phyloP scores from a whole-genome alignment of 2,113 vertebrate genomes.

The Seriola aureovittata region DNA sequence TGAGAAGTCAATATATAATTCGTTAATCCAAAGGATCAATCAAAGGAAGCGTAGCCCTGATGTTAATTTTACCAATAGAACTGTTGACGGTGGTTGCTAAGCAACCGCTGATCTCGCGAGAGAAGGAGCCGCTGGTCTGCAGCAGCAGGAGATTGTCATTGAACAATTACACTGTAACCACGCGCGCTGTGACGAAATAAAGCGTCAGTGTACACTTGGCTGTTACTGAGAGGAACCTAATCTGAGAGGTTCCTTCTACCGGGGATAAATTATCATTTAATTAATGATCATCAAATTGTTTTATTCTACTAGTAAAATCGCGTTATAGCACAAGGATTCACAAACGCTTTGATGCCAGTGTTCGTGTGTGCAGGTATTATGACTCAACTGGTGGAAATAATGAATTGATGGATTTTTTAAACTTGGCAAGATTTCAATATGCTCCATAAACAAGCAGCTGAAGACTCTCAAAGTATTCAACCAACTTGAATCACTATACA shows the following conservation, averaged over 20 bases:
- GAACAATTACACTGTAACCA: no score
- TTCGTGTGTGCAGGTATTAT: no score
- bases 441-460: no score
- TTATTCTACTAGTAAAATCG: background rate
- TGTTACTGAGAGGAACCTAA: background rate
- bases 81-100: conserved; percentile 52
- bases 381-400: no score
- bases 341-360: background rate
- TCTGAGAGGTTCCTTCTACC: background rate
- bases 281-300: background rate
- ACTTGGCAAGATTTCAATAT: no score
- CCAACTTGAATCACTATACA: no score
- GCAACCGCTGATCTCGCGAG: conserved; percentile 69
- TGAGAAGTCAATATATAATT: background rate
- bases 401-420: no score
- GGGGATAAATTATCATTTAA: background rate
- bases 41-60: background rate
- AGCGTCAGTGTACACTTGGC: no score
- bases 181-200: no score
- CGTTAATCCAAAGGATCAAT: background rate
- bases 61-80: background rate
- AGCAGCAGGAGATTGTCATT: background rate
- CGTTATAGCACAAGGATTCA: background rate
- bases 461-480: no score
- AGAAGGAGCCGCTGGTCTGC: background rate